Evolutionary conservation across 2,888 invertebrate genomes (phyloP).

Genomic region (Eilema sororculum): DNA sequence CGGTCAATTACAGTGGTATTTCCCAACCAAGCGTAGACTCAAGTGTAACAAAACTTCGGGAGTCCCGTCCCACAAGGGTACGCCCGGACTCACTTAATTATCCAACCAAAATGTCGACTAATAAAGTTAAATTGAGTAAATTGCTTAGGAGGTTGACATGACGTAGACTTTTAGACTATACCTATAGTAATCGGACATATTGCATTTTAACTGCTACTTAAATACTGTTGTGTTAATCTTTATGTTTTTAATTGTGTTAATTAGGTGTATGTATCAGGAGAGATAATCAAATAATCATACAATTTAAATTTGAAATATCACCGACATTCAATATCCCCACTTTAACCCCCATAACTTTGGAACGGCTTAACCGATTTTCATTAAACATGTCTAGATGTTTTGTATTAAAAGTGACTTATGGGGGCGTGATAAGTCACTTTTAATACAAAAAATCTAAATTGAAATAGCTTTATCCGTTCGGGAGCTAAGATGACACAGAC

Average conservation of each 20-base stretch:
- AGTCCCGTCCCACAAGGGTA: constrained; percentile 56
- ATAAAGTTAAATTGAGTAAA: constrained; percentile 79
- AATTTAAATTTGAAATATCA: too few species aligned
- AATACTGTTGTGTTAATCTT: constrained; percentile 47
- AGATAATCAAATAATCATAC: background rate
- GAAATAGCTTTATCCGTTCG: too few species aligned
- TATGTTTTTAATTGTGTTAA: constrained; percentile 25
- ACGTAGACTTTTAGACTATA: constrained; percentile 54
- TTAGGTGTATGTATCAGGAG: constrained; percentile 14
- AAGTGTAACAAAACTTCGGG: constrained; percentile 59
- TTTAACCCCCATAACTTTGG: too few species aligned
- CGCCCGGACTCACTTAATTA: constrained; percentile 69
- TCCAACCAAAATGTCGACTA: constrained; percentile 67
- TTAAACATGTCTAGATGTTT: too few species aligned
- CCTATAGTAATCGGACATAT: constrained; percentile 59
- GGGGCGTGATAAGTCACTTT: too few species aligned
- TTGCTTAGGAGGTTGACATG: constrained; percentile 71
- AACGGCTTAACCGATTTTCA: too few species aligned
- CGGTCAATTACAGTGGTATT: constrained; percentile 32
- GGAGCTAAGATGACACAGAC: too few species aligned
- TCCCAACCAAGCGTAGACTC: constrained; percentile 46
- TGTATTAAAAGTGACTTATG: too few species aligned
- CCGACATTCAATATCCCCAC: too few species aligned
- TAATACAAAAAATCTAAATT: too few species aligned
- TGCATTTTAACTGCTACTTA: constrained; percentile 60